A percentile compares a stretch with the other conserved stretches of the same genome.
Conservation (phyloP, 92 coral and sea anemone genomes). For the Porites lobata region DNA sequence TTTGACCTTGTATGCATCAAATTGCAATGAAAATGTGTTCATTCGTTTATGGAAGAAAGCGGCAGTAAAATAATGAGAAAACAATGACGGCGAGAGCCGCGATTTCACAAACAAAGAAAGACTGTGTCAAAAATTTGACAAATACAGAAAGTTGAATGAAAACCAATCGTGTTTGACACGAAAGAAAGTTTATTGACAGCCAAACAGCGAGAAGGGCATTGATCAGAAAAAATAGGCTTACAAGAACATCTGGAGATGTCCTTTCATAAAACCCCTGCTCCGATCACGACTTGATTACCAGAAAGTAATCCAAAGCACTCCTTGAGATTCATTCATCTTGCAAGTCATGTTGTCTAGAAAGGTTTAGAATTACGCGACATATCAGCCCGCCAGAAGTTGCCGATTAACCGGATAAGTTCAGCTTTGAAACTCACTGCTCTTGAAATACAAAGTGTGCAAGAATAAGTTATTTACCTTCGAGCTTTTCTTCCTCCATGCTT, state of each 20-base stretch:
- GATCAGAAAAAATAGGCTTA: neutral
- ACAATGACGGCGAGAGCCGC: constrained; percentile 19
- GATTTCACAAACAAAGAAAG: constrained; percentile 37
- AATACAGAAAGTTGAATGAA: constrained; percentile 1
- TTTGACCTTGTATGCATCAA: constrained; percentile 25
- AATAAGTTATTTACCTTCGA: constrained; percentile 10
- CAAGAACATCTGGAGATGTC: constrained; percentile 2
- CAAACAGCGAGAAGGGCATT: neutral
- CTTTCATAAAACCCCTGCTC: constrained; percentile 5
- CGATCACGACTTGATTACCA: constrained; percentile 5
- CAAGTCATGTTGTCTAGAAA: constrained; percentile 12
- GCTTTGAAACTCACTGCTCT: neutral
- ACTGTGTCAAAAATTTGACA: constrained; percentile 25
- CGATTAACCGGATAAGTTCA: neutral
- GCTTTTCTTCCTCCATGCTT: constrained; percentile 8
- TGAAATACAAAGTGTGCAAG: too few species aligned
- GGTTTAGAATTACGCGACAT: constrained; percentile 37
- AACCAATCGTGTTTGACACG: constrained; percentile 3
- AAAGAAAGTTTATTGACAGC: neutral
- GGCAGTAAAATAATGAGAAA: neutral
- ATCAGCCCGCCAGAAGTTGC: constrained; percentile 5
- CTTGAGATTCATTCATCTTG: constrained; percentile 8
- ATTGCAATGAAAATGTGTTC: constrained; percentile 29
- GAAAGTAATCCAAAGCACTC: constrained; percentile 27
- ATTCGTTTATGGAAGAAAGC: neutral